Percentiles rank a stretch among this genome's conserved stretches.
These are phyloP conservation scores for Chamaea fasciata DNA, from an alignment of 2,113 vertebrate genomes.

Conservation along the genomic window DNA sequence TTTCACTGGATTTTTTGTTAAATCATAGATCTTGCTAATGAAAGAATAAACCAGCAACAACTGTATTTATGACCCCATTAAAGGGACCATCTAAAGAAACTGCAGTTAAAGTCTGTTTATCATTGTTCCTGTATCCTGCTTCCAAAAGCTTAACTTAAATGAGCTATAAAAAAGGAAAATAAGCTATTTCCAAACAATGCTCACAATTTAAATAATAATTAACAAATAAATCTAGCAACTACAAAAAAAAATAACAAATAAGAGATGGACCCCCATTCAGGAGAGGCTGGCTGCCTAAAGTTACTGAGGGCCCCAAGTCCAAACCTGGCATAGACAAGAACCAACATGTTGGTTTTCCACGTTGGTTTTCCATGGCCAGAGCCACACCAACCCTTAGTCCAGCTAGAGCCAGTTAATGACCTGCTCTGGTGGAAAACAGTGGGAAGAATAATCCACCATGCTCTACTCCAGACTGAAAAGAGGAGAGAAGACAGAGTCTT, in stretches of 20 bases:
- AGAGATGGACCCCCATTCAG: not conserved
- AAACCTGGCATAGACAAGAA: not conserved
- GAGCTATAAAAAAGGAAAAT: slow-evolving; percentile 42
- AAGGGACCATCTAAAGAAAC: slow-evolving; percentile 6
- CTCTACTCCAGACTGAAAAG: not conserved
- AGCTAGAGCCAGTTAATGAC: not conserved
- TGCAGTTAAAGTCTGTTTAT: slow-evolving; percentile 49
- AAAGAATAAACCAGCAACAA: slow-evolving; percentile 30
- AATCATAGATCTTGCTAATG: slow-evolving; percentile 13
- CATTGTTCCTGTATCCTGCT: not conserved
- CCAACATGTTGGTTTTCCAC: too few relatives aligned
- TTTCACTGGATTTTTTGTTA: not conserved
- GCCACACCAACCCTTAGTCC: not conserved
- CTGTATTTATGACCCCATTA: slow-evolving; percentile 53
- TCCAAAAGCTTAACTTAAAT: slow-evolving; percentile 46
- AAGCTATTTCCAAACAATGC: slow-evolving; percentile 31
- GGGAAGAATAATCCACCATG: not conserved
- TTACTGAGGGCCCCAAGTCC: not conserved
- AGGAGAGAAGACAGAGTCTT: not conserved
- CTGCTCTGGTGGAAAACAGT: rapidly evolving
- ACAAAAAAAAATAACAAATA: not conserved
- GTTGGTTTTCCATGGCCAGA: not conserved
- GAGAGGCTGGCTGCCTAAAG: not conserved
- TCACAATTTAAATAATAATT: slow-evolving; percentile 50
- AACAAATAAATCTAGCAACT: slow-evolving; percentile 42